These are phyloP conservation scores for Noctua janthina DNA, from an alignment of 2,888 invertebrate species.

Conservation along the genomic window DNA sequence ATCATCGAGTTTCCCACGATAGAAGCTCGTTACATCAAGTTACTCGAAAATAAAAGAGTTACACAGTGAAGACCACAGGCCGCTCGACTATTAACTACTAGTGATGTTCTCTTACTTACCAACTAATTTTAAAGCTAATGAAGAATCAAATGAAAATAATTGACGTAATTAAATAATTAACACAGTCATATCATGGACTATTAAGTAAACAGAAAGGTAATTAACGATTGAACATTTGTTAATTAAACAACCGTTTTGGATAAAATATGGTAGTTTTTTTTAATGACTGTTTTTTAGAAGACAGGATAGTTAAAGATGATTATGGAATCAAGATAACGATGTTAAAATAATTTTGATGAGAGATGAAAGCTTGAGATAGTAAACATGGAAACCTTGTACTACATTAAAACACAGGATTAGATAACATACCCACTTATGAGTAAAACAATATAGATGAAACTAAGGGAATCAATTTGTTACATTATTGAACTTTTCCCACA, in stretches of 20 bases:
- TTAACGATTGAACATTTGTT: slow-evolving; percentile 46
- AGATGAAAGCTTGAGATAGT: slow-evolving; percentile 38
- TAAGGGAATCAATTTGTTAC: background rate
- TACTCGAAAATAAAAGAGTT: slow-evolving; percentile 53
- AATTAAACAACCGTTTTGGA: slow-evolving; percentile 41
- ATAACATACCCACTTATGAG: background rate
- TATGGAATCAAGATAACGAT: slow-evolving; percentile 36
- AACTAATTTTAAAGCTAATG: slow-evolving; percentile 44
- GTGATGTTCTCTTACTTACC: slow-evolving; percentile 48
- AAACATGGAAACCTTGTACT: background rate
- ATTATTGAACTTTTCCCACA: background rate
- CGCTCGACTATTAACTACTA: slow-evolving; percentile 50
- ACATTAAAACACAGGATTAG: background rate
- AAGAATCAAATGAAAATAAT: slow-evolving; percentile 46
- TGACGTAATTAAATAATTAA: slow-evolving; percentile 45
- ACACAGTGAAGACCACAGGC: slow-evolving; percentile 48
- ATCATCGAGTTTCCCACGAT: slow-evolving; percentile 73
- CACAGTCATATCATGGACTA: slow-evolving; percentile 34
- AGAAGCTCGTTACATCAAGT: slow-evolving; percentile 52
- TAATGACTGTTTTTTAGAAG: slow-evolving; percentile 30
- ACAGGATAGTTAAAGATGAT: slow-evolving; percentile 18
- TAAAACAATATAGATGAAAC: background rate
- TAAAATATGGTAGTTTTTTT: slow-evolving; percentile 24
- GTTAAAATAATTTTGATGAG: slow-evolving; percentile 32
- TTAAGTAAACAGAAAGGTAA: slow-evolving; percentile 49